These are phyloP conservation scores for Meta bourneti DNA, from an alignment of 2,888 invertebrate species.

Conservation along the genomic window DNA sequence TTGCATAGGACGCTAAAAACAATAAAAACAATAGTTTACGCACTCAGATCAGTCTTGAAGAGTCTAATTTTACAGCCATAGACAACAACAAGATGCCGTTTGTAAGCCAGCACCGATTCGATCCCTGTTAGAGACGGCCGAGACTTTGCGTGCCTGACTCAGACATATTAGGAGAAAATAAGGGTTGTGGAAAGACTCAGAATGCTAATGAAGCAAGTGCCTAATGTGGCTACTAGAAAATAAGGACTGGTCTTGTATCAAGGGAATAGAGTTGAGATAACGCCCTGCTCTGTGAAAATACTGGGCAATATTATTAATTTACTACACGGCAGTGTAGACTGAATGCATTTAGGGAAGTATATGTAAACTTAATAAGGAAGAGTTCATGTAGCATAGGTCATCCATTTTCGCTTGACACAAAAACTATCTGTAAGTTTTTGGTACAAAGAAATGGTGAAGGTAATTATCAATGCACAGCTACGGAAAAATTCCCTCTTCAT, in stretches of 20 bases:
- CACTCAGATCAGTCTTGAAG: too few species aligned
- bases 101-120: background rate
- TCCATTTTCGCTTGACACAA: too few species aligned
- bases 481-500: too few species aligned
- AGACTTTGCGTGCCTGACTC: slow-evolving; percentile 25
- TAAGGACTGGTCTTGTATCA: slow-evolving; percentile 29
- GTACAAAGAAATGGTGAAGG: too few species aligned
- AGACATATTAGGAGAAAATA: background rate
- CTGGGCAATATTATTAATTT: slow-evolving; percentile 22
- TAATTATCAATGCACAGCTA: too few species aligned
- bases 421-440: too few species aligned
- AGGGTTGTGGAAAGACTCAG: slow-evolving; percentile 6
- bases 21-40: too few species aligned
- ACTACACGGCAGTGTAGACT: background rate
- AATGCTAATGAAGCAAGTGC: slow-evolving; percentile 57
- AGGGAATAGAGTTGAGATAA: slow-evolving; percentile 30
- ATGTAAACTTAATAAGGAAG: background rate
- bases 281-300: slow-evolving; percentile 17
- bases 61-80: too few species aligned
- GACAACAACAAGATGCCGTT: too few species aligned
- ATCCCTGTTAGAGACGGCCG: slow-evolving; percentile 11
- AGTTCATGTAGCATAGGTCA: too few species aligned
- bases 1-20: too few species aligned
- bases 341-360: slow-evolving; percentile 6
- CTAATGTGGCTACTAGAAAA: background rate